phyloP scores from a whole-genome alignment of 2,888 invertebrate species.

The Vandiemenella viatica region DNA sequence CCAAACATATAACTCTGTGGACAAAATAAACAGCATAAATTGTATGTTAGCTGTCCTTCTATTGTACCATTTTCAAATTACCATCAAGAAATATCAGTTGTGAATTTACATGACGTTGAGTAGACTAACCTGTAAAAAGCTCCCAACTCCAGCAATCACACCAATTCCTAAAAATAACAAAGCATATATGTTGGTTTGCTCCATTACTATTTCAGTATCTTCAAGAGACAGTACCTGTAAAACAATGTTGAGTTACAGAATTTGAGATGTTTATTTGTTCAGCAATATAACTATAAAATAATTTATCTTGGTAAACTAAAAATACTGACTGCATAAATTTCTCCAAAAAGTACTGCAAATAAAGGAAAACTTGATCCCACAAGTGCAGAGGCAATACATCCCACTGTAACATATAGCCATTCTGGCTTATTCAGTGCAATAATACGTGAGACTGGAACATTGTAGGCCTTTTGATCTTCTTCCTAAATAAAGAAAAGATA shows the following conservation, averaged over 20 bases:
- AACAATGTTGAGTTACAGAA: not conserved
- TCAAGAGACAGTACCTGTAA: conserved; percentile 20
- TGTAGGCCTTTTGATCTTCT: conserved; percentile 12
- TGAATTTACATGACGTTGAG: not conserved
- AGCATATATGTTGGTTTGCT: conserved; percentile 20
- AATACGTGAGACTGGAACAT: conserved; percentile 36
- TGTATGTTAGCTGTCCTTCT: no score
- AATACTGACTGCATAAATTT: conserved; percentile 46
- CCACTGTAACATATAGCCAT: conserved; percentile 45
- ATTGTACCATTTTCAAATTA: no score
- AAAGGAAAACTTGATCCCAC: conserved; percentile 58
- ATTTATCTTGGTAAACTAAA: not conserved
- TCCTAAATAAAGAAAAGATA: not conserved
- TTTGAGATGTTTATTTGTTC: not conserved
- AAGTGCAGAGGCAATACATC: conserved; percentile 45
- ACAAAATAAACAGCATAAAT: no score
- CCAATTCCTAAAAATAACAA: conserved; percentile 23
- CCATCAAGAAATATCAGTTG: not conserved
- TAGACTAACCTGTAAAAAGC: conserved; percentile 21
- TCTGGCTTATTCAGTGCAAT: conserved; percentile 52
- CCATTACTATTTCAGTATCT: conserved; percentile 19
- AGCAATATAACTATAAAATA: not conserved
- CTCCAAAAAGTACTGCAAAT: conserved; percentile 62
- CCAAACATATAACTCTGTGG: conserved; percentile 28
- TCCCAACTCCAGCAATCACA: conserved; percentile 21